Base-by-base conservation (phyloP, 2,797 vertebrate species). In the Danionella dracula region DNA sequence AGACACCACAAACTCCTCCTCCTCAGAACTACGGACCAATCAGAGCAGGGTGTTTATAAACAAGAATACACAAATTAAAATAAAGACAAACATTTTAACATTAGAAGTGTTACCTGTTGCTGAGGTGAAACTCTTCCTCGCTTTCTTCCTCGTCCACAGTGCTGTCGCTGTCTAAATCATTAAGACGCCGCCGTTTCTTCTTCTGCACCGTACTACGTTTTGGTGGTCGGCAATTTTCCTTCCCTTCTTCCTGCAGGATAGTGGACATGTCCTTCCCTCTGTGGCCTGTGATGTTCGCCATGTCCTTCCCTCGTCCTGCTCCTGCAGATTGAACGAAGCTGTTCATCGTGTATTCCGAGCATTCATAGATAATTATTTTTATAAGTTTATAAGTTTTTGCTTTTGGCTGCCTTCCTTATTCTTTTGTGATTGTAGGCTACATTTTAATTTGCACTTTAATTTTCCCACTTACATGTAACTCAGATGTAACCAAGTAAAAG, bases 281-380 rank as follows among this genome's bases (percentile, higher is more conserved):
- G 79, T 92, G 92, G 37, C 95, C 95, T 0, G 94, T 99, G 87
- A 99, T 97, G 80, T 97, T 99, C 11, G 96, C 92, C 91, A 99
- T 99, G 85, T 99, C 97, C 78, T 99, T 99, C 16, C 97, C 97
- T 35, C 92, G 90, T 48, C 97, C 97, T 1, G 91, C 86, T 75
- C 95, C 96, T 98, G 73, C 1, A 29, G 37, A 5, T 13, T 13
- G 19, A 49, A 12, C 7, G 13, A 51, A 8, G 8, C 49, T 4
- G 35, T 8, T n/a, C 1, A 2, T 27, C 23, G 3, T n/a, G n/a
- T n/a, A n/a, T n/a, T n/a, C n/a, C n/a, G n/a, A n/a, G n/a, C n/a
- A n/a, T n/a, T n/a, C n/a, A n/a, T n/a, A n/a, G n/a, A n/a, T n/a
- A n/a, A n/a, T n/a, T n/a, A n/a, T n/a, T n/a, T n/a, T n/a, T n/a